Evolutionary conservation across 2,113 vertebrate genomes (phyloP).

Genomic region (Blennius ocellaris): DNA sequence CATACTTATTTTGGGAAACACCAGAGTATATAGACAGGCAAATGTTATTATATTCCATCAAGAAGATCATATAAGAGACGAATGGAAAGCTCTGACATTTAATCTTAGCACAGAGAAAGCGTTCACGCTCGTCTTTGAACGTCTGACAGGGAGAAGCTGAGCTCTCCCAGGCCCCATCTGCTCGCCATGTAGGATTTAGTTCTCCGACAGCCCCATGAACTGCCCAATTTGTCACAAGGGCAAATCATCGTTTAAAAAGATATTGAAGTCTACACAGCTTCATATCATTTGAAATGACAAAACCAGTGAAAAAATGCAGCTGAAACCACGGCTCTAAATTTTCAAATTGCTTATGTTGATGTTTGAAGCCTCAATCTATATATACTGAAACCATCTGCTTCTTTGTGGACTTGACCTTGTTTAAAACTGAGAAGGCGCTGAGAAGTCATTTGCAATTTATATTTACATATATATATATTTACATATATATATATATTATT

Average conservation of each 20-base stretch:
- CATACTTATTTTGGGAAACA: conserved; percentile 15
- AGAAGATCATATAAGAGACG: conserved; percentile 44
- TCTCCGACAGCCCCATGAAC: conserved; percentile 31
- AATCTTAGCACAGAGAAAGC: conserved; percentile 49
- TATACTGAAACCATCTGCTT: not conserved
- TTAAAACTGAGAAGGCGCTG: not conserved
- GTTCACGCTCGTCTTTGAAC: conserved; percentile 49
- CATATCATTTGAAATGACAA: not conserved
- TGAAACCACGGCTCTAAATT: not conserved
- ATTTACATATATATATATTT: too few relatives aligned
- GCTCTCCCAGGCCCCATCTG: conserved; percentile 48
- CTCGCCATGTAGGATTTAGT: conserved; percentile 52
- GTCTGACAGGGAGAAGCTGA: conserved; percentile 58
- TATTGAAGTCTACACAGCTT: conserved; percentile 2
- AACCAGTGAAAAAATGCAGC: not conserved
- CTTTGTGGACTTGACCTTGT: not conserved
- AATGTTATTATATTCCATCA: conserved; percentile 42
- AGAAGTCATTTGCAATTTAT: not conserved
- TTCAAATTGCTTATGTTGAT: not conserved
- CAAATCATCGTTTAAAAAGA: conserved; percentile 16
- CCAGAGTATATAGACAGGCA: conserved; percentile 3
- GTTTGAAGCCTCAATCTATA: not conserved
- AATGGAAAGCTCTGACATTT: conserved; percentile 56
- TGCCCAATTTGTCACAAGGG: conserved; percentile 35
- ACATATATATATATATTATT: too few relatives aligned